A percentile compares a stretch with the other conserved stretches of the same genome.
These are phyloP conservation scores for Willisornis vidua DNA, from an alignment of 2,113 vertebrate genomes.

Conservation along the genomic window DNA sequence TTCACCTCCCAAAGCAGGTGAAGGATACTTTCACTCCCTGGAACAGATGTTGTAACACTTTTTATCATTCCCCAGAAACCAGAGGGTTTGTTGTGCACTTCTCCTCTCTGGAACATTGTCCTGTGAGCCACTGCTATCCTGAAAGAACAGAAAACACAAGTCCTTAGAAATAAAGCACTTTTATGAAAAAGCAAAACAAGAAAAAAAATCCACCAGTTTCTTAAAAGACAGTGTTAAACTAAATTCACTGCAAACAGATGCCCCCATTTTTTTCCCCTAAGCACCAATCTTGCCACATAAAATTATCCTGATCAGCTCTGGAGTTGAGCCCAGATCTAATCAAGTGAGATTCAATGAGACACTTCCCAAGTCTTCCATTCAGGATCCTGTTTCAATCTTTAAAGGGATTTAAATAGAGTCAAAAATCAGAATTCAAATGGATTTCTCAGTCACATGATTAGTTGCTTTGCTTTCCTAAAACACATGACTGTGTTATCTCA, in stretches of 20 bases:
- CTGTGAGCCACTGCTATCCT: constrained; percentile 96
- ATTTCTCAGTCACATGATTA: background rate
- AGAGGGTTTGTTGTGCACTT: constrained; percentile 91
- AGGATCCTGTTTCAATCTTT: background rate
- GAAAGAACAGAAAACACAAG: constrained; percentile 56
- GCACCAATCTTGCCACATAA: background rate
- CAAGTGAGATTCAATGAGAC: background rate
- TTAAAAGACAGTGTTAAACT: background rate
- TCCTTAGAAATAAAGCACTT: background rate
- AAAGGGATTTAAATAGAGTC: background rate
- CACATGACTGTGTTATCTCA: background rate
- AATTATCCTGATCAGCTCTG: constrained; percentile 16
- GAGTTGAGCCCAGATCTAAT: constrained; percentile 30
- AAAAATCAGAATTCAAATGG: background rate
- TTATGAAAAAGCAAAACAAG: background rate
- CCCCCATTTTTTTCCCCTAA: background rate
- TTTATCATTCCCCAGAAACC: constrained; percentile 99
- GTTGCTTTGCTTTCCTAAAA: background rate
- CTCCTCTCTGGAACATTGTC: constrained; percentile 95
- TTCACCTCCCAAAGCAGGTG: background rate
- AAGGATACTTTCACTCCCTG: constrained; percentile 97
- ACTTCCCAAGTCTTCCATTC: background rate
- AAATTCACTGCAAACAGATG: background rate
- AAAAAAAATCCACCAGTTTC: background rate
- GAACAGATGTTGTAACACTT: constrained; percentile 91